Conservation (phyloP, 53 echinoderm and acorn worm genomes). For the Pentamera pediparva region DNA sequence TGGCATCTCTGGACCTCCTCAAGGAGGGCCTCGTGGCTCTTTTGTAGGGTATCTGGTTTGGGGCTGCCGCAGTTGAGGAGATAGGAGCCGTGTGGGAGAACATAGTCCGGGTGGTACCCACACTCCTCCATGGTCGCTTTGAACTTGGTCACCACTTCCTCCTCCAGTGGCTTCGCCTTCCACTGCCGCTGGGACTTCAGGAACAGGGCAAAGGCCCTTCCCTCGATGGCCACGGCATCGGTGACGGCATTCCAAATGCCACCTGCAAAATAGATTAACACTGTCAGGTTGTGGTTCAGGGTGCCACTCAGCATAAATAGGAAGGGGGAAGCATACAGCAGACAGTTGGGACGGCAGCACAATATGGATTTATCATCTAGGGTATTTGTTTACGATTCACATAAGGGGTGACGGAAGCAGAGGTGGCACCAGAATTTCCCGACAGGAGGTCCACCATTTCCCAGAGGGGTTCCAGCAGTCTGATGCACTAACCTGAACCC, state of each 20-base stretch:
- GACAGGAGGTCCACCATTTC: too few relatives aligned
- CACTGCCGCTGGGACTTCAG: constrained; percentile 86
- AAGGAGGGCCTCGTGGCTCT: constrained; percentile 56
- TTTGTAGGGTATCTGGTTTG: constrained; percentile 60
- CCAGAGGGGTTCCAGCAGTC: too few relatives aligned
- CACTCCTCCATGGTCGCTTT: constrained; percentile 39
- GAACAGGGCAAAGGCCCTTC: constrained; percentile 81
- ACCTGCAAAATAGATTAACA: constrained; percentile 43
- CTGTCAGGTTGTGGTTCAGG: too few relatives aligned
- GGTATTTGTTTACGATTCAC: too few relatives aligned
- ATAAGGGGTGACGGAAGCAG: too few relatives aligned
- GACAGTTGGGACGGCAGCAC: too few relatives aligned
- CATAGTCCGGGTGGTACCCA: constrained; percentile 59
- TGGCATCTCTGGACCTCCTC: constrained; percentile 76
- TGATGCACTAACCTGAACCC: too few relatives aligned
- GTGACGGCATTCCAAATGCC: constrained; percentile 73
- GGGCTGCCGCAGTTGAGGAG: constrained; percentile 91
- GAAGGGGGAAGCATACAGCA: too few relatives aligned
- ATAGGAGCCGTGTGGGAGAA: constrained; percentile 88
- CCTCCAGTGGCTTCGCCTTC: constrained; percentile 80
- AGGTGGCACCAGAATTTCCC: too few relatives aligned
- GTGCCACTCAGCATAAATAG: too few relatives aligned
- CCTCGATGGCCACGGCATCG: constrained; percentile 56
- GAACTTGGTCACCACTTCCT: constrained; percentile 45
- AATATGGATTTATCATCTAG: too few relatives aligned